Base-by-base conservation (phyloP, 1,140 invertebrate genomes). In the Cataglyphis hispanica region DNA sequence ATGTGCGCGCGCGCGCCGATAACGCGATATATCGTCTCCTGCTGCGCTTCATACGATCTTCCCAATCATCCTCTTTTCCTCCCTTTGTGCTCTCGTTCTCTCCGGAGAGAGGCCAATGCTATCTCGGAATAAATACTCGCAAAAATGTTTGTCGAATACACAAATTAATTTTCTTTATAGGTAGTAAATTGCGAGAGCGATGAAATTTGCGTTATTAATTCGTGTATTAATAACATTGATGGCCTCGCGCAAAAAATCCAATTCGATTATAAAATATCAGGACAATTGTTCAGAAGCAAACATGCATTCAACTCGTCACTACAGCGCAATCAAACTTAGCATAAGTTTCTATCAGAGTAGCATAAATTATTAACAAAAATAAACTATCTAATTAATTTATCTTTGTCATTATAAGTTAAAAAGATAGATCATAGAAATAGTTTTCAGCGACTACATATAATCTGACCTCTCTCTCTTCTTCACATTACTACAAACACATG, bases 161-260 rank as follows among this genome's bases (percentile, higher is more conserved):
- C n/a, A 85, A 85, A 80, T 85, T 85, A 85, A 85, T 67, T 78
- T 27, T 53, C 40, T 66, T 43, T 31, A 19, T 60, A 58, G 53
- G 27, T 27, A 16, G 34, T 50, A 43, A 50, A 50, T 69, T 74
- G 46, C 61, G 58, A 40, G 50, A 56, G 31, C 34, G 50, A 63
- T 80, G 69, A 76, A 85, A 58, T 87, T 76, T 66, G 46, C 46
- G 66, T 86, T 77, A 85, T 85, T 89, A n/a, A n/a, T n/a, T n/a
- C n/a, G 80, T 40, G 46, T 46, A 86, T 60, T 67, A 63, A 66
- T 84, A 34, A 69, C 84, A 84, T 64, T 81, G 61, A 11, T 43
- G 50, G 67, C 27, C 53, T 60, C 72, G 56, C 78, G 53, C 46
- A 60, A 72, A 74, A 83, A 83, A 74, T 56, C 53, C 53, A 40